Evolutionary conservation across 2,797 vertebrate species (phyloP).

Genomic region (Denticeps clupeoides): DNA sequence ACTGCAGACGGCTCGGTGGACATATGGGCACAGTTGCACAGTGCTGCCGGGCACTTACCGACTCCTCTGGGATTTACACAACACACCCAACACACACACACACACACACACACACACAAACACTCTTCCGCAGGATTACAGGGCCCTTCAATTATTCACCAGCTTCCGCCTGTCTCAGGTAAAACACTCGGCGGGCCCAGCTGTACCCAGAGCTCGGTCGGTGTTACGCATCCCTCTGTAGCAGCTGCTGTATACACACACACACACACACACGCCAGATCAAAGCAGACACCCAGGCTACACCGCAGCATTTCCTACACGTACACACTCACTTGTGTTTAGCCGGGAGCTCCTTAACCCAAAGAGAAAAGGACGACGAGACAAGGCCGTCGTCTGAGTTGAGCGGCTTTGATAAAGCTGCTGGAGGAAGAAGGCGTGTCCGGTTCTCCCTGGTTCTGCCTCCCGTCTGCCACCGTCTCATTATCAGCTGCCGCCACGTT

Average conservation of each 20-base stretch:
- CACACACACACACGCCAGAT: constrained; percentile 7
- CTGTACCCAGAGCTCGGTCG: no score
- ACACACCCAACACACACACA: constrained; percentile 6
- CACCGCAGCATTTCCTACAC: no score
- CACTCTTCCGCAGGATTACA: not conserved
- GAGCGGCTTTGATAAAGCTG: no score
- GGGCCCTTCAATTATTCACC: no score
- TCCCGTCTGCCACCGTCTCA: not conserved
- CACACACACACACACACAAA: constrained; percentile 17
- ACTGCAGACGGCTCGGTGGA: constrained; percentile 25
- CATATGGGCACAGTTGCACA: constrained; percentile 28
- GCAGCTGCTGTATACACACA: constrained; percentile 14
- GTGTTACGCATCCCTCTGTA: constrained; percentile 17
- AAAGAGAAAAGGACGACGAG: no score
- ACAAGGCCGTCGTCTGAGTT: no score
- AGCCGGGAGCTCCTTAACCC: no score
- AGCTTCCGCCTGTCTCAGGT: no score
- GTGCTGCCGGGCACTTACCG: constrained; percentile 22
- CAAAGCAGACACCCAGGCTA: no score
- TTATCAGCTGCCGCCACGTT: constrained; percentile 1
- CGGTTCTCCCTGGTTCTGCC: constrained; percentile 5
- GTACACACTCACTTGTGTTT: no score
- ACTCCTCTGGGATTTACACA: constrained; percentile 16
- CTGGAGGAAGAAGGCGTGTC: no score
- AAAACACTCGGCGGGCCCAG: no score